Evolutionary conservation across 1,140 invertebrate genomes (phyloP).

Genomic region (Hesperophylax magnus): DNA sequence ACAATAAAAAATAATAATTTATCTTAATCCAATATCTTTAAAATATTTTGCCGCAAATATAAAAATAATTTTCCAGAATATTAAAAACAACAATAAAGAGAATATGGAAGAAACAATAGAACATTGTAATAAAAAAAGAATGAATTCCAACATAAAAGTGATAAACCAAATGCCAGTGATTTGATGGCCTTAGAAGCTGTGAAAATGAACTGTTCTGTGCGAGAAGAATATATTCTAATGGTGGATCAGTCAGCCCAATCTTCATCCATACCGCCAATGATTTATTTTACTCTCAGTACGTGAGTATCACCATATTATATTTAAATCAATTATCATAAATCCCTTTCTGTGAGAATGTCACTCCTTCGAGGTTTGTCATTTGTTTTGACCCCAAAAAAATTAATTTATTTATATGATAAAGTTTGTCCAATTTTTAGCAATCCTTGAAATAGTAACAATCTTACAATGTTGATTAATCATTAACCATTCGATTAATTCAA

Average conservation of each 20-base stretch:
- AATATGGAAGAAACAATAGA: neutral
- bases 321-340: neutral
- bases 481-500: too few species aligned
- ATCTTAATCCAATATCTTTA: neutral
- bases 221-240: neutral
- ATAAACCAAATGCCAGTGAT: neutral
- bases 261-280: conserved; percentile 55
- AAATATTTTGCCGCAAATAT: neutral
- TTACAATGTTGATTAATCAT: too few species aligned
- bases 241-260: conserved; percentile 53
- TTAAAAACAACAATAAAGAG: neutral
- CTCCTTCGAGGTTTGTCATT: too few species aligned
- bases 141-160: neutral
- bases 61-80: neutral
- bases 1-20: too few species aligned
- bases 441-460: too few species aligned
- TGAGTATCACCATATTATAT: conserved; percentile 40
- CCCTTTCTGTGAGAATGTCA: too few species aligned
- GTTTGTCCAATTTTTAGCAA: too few species aligned
- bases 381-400: too few species aligned
- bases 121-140: neutral
- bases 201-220: neutral
- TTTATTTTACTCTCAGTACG: conserved; percentile 40
- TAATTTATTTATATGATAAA: too few species aligned
- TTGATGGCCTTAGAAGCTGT: too few species aligned